Evolutionary conservation across 2,113 vertebrate genomes (phyloP).

Genomic region (Marcusenius ussheri): DNA sequence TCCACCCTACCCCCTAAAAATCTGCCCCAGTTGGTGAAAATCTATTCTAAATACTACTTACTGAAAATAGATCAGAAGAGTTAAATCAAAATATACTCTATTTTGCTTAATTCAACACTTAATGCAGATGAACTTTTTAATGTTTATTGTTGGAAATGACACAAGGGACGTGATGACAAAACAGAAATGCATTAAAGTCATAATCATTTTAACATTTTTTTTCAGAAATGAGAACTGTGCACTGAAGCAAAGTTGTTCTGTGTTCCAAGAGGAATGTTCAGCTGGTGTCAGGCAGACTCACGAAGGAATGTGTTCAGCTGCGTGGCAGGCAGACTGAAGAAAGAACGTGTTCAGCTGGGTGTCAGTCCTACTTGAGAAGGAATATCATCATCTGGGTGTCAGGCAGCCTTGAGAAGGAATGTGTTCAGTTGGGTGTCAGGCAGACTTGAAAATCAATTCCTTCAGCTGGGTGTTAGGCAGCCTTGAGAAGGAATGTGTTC

Average conservation of each 20-base stretch:
- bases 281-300: not conserved
- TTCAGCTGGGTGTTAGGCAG: not conserved
- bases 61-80: not conserved
- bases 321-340: not conserved
- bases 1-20: not conserved
- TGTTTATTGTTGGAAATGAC: not conserved
- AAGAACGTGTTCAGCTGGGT: not conserved
- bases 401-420: not conserved
- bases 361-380: conserved; percentile 13
- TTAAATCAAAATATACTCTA: not conserved
- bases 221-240: not conserved
- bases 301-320: not conserved
- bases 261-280: not conserved
- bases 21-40: not conserved
- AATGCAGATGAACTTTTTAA: not conserved
- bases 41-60: not conserved
- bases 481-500: not conserved
- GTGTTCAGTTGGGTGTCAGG: not conserved
- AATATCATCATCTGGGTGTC: not conserved
- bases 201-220: not conserved
- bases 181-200: not conserved
- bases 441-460: conserved; percentile 51
- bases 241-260: not conserved
- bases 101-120: not conserved
- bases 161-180: not conserved